Conservation (phyloP, 2,888 invertebrate species). For the Dicranocentrus wangi region DNA sequence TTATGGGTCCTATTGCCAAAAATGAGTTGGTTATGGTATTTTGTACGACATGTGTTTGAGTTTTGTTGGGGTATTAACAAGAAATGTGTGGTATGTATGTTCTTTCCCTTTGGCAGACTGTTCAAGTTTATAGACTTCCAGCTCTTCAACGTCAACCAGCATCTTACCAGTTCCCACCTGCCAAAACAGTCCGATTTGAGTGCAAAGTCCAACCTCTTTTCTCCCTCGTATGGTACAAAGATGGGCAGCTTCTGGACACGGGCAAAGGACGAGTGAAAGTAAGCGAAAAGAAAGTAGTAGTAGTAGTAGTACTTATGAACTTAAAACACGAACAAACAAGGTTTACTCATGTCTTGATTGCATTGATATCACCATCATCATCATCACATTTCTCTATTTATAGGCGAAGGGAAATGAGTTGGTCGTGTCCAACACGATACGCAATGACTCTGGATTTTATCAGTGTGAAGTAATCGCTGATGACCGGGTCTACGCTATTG, state of each 20-base stretch:
- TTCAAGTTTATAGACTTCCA: slow-evolving; percentile 68
- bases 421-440: slow-evolving; percentile 71
- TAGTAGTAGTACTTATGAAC: neutral
- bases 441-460: slow-evolving; percentile 71
- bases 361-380: too few relatives aligned
- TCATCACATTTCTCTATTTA: too few relatives aligned
- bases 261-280: slow-evolving; percentile 71
- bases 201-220: slow-evolving; percentile 67
- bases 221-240: slow-evolving; percentile 71
- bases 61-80: too few relatives aligned
- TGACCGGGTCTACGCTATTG: slow-evolving; percentile 66
- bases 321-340: too few relatives aligned
- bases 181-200: slow-evolving; percentile 70
- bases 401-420: slow-evolving; percentile 68
- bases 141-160: slow-evolving; percentile 58
- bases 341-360: too few relatives aligned
- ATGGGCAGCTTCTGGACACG: slow-evolving; percentile 70
- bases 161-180: slow-evolving; percentile 67
- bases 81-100: too few relatives aligned
- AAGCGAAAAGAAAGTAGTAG: slow-evolving; percentile 4
- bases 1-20: too few relatives aligned
- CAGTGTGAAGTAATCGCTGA: slow-evolving; percentile 71
- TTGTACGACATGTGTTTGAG: too few relatives aligned
- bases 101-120: slow-evolving; percentile 39
- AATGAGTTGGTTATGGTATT: too few relatives aligned